Evolutionary conservation across 2,888 invertebrate genomes (phyloP).

Genomic region (Scaptomyza reducta): DNA sequence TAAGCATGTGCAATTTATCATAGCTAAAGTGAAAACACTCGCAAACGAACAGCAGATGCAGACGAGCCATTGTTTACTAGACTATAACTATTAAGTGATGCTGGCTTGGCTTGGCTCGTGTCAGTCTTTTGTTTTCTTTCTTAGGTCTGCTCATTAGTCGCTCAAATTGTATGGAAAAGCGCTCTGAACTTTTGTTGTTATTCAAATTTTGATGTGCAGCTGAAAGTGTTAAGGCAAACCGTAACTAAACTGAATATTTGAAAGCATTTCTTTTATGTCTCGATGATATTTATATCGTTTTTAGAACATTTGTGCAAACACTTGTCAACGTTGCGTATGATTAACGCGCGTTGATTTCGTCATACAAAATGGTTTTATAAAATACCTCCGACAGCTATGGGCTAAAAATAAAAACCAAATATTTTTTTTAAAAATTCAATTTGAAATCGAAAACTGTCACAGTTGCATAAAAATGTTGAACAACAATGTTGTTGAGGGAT

Average conservation of each 20-base stretch:
- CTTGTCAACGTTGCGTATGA: conserved; percentile 59
- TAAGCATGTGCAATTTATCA: conserved; percentile 70
- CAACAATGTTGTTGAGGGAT: background rate
- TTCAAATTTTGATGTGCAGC: conserved; percentile 44
- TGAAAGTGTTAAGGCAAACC: conserved; percentile 31
- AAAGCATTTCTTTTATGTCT: conserved; percentile 15
- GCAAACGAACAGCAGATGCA: conserved; percentile 6
- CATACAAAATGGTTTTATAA: conserved; percentile 14
- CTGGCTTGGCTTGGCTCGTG: conserved; percentile 37
- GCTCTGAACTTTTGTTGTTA: conserved; percentile 41
- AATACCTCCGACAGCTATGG: conserved; percentile 22
- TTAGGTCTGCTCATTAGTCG: conserved; percentile 60
- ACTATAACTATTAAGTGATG: conserved; percentile 61
- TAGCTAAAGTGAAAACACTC: conserved; percentile 68
- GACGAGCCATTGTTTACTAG: conserved; percentile 65
- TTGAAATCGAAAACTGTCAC: conserved; percentile 64
- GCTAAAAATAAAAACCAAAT: conserved; percentile 48
- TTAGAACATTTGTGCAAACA: conserved; percentile 63
- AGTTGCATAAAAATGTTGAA: conserved; percentile 27
- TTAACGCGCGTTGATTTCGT: conserved; percentile 49
- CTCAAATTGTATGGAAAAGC: conserved; percentile 45
- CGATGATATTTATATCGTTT: conserved; percentile 4
- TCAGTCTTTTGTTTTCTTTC: background rate
- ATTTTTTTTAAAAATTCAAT: conserved; percentile 21
- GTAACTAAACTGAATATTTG: conserved; percentile 42